Percentiles rank a stretch among this genome's conserved stretches.
phyloP scores from a whole-genome alignment of 2,888 invertebrate species.

The Tenthredo notha region DNA sequence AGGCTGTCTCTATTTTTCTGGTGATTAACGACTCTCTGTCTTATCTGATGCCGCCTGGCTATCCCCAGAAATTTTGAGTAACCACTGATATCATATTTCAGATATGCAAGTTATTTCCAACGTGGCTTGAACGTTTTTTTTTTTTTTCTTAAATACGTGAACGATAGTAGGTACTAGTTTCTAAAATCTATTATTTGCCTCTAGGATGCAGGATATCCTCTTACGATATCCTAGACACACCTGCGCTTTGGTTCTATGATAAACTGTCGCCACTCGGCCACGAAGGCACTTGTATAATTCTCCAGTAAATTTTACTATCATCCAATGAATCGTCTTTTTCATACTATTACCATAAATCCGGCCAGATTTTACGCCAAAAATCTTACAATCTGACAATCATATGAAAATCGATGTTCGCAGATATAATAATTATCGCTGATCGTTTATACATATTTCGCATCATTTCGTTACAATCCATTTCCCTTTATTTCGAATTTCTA shows the following conservation, averaged over 20 bases:
- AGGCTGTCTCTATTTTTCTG: no score
- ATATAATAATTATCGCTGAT: neutral
- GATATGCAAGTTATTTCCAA: neutral
- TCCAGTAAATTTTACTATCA: neutral
- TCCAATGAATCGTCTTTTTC: neutral
- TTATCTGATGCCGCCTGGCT: neutral
- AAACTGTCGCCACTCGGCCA: neutral
- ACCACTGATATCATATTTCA: neutral
- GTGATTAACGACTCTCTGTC: neutral
- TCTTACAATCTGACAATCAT: neutral
- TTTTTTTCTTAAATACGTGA: neutral
- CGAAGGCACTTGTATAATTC: neutral
- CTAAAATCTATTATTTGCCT: neutral
- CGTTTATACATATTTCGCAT: neutral
- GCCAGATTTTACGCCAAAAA: neutral
- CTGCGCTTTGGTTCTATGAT: constrained; percentile 1
- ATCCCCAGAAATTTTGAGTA: neutral
- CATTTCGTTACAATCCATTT: neutral
- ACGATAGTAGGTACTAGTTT: neutral
- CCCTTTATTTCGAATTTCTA: neutral
- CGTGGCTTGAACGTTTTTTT: neutral
- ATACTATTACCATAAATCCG: neutral
- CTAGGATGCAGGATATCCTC: neutral
- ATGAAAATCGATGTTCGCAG: neutral
- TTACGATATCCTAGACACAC: neutral